Percentiles rank a stretch among this genome's conserved stretches.
Evolutionary conservation across 1,140 invertebrate species (phyloP).

Genomic region (Battus philenor): DNA sequence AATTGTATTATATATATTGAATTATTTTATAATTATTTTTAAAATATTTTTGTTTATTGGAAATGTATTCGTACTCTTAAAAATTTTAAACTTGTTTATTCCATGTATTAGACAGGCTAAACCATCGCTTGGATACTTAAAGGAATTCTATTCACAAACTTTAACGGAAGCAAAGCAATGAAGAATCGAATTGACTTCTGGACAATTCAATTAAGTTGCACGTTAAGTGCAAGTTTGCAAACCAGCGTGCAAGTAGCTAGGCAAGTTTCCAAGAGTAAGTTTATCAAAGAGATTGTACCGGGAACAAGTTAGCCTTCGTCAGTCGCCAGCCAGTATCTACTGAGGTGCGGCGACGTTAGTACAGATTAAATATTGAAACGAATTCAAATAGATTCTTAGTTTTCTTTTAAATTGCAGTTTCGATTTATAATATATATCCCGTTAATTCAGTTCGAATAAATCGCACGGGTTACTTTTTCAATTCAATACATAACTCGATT

Average conservation of each 20-base stretch:
- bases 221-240: constrained; percentile 65
- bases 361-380: constrained; percentile 3
- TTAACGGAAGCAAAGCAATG: constrained; percentile 21
- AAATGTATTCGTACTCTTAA: too few species aligned
- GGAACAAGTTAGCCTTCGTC: constrained; percentile 54
- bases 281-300: constrained; percentile 73
- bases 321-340: constrained; percentile 27
- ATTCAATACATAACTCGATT: too few species aligned
- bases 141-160: constrained; percentile 11
- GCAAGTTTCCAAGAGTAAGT: constrained; percentile 49
- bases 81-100: too few species aligned
- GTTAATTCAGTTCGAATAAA: too few species aligned
- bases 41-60: too few species aligned
- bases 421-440: too few species aligned
- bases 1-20: too few species aligned
- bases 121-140: constrained; percentile 3
- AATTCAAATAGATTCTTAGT: neutral
- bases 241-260: constrained; percentile 45
- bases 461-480: too few species aligned
- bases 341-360: constrained; percentile 27
- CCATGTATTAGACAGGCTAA: too few species aligned
- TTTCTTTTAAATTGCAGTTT: constrained; percentile 3
- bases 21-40: too few species aligned
- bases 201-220: constrained; percentile 68
- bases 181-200: constrained; percentile 62